phyloP scores from a whole-genome alignment of 1,140 invertebrate species.

The Colletes latitarsis region DNA sequence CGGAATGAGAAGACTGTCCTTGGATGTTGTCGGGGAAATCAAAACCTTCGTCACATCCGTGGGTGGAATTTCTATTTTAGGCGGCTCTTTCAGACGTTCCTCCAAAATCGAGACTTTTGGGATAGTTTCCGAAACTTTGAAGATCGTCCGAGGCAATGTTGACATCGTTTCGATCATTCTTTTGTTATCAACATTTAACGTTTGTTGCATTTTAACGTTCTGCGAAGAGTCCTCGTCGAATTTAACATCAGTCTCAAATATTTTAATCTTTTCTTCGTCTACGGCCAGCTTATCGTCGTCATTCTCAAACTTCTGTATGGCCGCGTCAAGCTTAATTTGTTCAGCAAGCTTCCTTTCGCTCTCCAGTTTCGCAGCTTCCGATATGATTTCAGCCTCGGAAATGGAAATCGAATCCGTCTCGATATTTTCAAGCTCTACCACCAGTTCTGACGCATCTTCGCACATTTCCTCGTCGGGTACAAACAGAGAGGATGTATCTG shows the following conservation, averaged over 20 bases:
- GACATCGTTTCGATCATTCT: constrained; percentile 1
- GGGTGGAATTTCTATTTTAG: constrained; percentile 77
- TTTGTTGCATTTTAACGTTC: background rate
- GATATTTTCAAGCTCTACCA: constrained; percentile 59
- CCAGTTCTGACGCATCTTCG: constrained; percentile 64
- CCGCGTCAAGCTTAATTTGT: constrained; percentile 42
- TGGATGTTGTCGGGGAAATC: constrained; percentile 66
- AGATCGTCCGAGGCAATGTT: constrained; percentile 11
- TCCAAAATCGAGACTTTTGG: constrained; percentile 74
- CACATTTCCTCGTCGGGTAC: constrained; percentile 63
- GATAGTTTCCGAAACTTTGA: constrained; percentile 55
- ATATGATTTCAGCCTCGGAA: constrained; percentile 79
- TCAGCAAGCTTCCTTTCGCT: constrained; percentile 69
- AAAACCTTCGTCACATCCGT: constrained; percentile 62
- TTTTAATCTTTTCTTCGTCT: constrained; percentile 22
- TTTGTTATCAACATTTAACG: constrained; percentile 9
- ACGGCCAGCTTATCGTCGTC: background rate
- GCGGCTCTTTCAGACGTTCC: constrained; percentile 74
- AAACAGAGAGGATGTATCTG: constrained; percentile 61
- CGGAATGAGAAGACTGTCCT: constrained; percentile 72
- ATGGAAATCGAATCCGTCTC: constrained; percentile 74
- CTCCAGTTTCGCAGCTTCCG: constrained; percentile 78
- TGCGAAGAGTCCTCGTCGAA: background rate
- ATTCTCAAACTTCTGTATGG: background rate
- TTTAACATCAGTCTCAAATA: background rate